Evolutionary conservation across 2,888 invertebrate species (phyloP).

Genomic region (Andrena hattorfiana): DNA sequence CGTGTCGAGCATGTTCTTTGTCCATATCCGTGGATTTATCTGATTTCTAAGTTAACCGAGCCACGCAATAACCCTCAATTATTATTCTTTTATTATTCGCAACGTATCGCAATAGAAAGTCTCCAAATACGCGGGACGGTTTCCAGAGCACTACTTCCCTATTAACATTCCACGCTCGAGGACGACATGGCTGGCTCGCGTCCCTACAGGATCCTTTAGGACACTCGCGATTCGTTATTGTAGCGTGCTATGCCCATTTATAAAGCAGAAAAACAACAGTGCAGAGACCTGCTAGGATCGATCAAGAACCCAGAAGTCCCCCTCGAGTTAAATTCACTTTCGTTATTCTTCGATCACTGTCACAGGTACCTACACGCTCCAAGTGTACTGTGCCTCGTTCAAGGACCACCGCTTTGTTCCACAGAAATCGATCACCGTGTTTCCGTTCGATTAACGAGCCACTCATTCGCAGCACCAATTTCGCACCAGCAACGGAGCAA

Average conservation of each 20-base stretch:
- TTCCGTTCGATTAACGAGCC: conserved; percentile 16
- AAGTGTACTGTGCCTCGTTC: not conserved
- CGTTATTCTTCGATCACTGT: too few species aligned
- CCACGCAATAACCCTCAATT: conserved; percentile 53
- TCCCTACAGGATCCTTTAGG: not conserved
- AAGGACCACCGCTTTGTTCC: not conserved
- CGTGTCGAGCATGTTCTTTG: conserved; percentile 56
- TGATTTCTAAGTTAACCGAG: conserved; percentile 73
- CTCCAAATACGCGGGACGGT: conserved; percentile 23
- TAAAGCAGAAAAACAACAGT: not conserved
- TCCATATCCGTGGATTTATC: conserved; percentile 65
- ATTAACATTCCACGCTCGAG: conserved; percentile 32
- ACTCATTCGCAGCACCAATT: not conserved
- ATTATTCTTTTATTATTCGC: conserved; percentile 41
- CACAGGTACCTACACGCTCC: not conserved
- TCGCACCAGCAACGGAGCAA: not conserved
- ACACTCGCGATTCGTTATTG: conserved; percentile 17
- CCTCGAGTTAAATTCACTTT: too few species aligned
- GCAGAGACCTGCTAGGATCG: not conserved
- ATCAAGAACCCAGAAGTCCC: not conserved
- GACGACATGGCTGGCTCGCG: conserved; percentile 14
- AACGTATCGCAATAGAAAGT: conserved; percentile 42
- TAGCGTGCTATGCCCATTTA: not conserved
- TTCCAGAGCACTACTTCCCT: conserved; percentile 24
- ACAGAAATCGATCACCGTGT: conserved; percentile 4